Percentiles rank a stretch among this genome's conserved stretches.
These are phyloP conservation scores for Drosophila kanapiae DNA, from an alignment of 1,140 invertebrate genomes.

Conservation along the genomic window DNA sequence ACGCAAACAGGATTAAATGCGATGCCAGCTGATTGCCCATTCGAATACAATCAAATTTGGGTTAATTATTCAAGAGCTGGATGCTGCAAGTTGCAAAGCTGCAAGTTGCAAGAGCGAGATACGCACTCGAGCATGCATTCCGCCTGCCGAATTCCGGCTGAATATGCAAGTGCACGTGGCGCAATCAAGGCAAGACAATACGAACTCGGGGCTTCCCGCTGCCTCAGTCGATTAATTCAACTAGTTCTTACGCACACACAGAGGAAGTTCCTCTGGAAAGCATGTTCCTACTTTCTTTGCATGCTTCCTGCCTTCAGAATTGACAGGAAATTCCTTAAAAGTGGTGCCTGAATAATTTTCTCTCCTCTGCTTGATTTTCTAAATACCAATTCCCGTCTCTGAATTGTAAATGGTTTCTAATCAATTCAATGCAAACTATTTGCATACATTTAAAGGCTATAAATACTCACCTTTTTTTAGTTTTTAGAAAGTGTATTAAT, in stretches of 20 bases:
- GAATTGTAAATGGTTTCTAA: neutral
- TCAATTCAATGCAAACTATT: neutral
- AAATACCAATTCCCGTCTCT: neutral
- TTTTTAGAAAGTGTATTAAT: neutral
- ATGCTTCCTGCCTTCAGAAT: constrained; percentile 4
- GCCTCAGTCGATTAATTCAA: constrained; percentile 31
- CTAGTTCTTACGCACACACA: constrained; percentile 11
- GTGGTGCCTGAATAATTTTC: neutral
- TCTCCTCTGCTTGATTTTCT: no score
- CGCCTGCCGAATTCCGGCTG: constrained; percentile 16
- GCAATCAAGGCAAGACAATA: constrained; percentile 42
- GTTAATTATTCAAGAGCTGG: constrained; percentile 46
- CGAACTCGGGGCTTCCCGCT: neutral
- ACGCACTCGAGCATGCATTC: constrained; percentile 25
- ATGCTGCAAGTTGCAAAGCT: constrained; percentile 5
- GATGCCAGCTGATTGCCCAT: constrained; percentile 45
- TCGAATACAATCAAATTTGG: constrained; percentile 40
- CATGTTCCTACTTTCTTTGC: neutral
- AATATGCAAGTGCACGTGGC: constrained; percentile 40
- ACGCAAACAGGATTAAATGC: constrained; percentile 43
- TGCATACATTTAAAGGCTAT: no score
- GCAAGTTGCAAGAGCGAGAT: neutral
- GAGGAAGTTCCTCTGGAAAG: neutral
- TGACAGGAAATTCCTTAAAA: constrained; percentile 5
- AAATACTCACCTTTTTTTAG: neutral